Conservation (phyloP, 2,888 invertebrate genomes). For the Tipula unca region DNA sequence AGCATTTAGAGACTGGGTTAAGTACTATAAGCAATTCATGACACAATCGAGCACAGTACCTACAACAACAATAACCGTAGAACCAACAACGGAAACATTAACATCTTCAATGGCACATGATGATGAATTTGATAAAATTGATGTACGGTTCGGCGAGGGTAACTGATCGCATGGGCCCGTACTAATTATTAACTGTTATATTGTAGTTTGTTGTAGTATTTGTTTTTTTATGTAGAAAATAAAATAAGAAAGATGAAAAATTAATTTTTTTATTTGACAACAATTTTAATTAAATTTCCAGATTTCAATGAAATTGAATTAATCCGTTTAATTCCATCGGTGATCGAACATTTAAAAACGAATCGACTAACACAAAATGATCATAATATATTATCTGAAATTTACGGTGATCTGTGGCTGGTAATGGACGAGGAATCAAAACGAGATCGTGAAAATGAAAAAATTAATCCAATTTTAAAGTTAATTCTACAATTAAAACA, state of each 20-base stretch:
- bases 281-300: neutral
- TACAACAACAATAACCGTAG: neutral
- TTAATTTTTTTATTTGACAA: neutral
- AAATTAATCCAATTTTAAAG: neutral
- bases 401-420: neutral
- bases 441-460: neutral
- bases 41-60: neutral
- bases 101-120: neutral
- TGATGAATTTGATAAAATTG: neutral
- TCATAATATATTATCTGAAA: neutral
- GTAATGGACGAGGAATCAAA: neutral
- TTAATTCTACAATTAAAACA: neutral
- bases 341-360: neutral
- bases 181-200: neutral
- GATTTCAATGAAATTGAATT: constrained; percentile 1
- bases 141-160: neutral
- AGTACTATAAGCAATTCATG: neutral
- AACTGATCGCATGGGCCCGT: neutral
- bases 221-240: neutral
- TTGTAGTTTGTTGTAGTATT: neutral
- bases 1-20: neutral
- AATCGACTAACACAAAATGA: neutral
- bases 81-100: neutral
- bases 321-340: neutral
- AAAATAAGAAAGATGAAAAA: neutral